A percentile compares a stretch with the other conserved stretches of the same genome.
These are phyloP conservation scores for Branchellion lobata DNA, from an alignment of 2,888 invertebrate species.

Conservation along the genomic window DNA sequence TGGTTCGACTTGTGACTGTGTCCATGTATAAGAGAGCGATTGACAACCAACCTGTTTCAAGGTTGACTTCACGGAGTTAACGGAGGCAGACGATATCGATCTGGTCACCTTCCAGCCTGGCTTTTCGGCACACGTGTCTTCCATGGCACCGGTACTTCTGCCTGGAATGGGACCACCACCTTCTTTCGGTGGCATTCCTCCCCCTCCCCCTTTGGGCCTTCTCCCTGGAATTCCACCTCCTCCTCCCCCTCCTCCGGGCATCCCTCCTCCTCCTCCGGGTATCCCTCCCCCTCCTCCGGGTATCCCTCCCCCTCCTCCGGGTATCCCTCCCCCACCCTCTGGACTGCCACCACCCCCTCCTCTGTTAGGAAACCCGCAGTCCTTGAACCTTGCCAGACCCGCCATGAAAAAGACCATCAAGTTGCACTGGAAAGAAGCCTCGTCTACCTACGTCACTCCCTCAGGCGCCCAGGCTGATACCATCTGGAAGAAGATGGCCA, in stretches of 20 bases:
- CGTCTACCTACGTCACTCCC: constrained; percentile 52
- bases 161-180: constrained; percentile 49
- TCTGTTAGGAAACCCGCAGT: background rate
- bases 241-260: constrained; percentile 53
- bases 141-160: constrained; percentile 49
- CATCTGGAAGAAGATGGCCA: constrained; percentile 58
- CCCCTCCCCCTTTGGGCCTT: constrained; percentile 52
- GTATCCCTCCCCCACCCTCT: constrained; percentile 51
- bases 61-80: constrained; percentile 90
- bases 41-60: background rate
- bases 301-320: constrained; percentile 54
- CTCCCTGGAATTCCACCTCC: constrained; percentile 52
- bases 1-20: no score
- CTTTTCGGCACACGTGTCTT: background rate
- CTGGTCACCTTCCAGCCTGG: constrained; percentile 49
- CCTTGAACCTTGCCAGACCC: constrained; percentile 51
- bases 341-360: constrained; percentile 49
- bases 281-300: constrained; percentile 53
- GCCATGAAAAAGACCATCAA: constrained; percentile 82
- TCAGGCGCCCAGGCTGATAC: constrained; percentile 55
- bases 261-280: constrained; percentile 45
- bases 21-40: no score
- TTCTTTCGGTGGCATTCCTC: constrained; percentile 53
- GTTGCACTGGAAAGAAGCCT: constrained; percentile 89
- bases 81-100: constrained; percentile 78